These are phyloP conservation scores for Campopleginae sp. DNA, from an alignment of 2,888 invertebrate genomes.

Conservation along the genomic window DNA sequence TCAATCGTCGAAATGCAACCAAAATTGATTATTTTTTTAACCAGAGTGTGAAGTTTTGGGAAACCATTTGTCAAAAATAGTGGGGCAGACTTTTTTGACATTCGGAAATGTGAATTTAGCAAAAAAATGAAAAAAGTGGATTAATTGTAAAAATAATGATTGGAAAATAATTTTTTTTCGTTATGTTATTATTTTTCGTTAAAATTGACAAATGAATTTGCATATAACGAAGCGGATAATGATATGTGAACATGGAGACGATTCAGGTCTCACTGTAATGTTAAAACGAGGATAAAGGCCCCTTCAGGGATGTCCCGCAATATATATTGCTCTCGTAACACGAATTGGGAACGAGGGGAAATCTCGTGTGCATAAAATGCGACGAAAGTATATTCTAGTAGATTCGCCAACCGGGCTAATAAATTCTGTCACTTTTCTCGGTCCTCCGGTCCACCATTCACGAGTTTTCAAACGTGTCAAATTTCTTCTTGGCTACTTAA, in stretches of 20 bases:
- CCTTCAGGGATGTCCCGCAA: constrained; percentile 50
- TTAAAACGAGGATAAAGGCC: constrained; percentile 48
- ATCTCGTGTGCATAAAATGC: constrained; percentile 24
- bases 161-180: no score
- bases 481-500: background rate
- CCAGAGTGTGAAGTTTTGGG: no score
- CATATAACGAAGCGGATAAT: background rate
- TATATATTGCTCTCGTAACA: constrained; percentile 63
- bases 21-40: no score
- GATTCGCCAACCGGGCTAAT: background rate
- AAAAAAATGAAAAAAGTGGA: no score
- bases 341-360: constrained; percentile 67
- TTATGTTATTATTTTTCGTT: background rate
- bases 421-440: background rate
- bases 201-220: background rate
- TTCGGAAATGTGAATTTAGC: no score
- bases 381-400: constrained; percentile 12
- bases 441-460: background rate
- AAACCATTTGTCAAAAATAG: no score
- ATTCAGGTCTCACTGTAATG: constrained; percentile 44
- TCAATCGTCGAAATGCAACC: no score
- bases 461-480: background rate
- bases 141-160: no score
- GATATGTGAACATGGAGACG: constrained; percentile 46
- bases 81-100: no score